Conservation (phyloP, 2,113 vertebrate species). For the Telmatochromis brachygnathus region DNA sequence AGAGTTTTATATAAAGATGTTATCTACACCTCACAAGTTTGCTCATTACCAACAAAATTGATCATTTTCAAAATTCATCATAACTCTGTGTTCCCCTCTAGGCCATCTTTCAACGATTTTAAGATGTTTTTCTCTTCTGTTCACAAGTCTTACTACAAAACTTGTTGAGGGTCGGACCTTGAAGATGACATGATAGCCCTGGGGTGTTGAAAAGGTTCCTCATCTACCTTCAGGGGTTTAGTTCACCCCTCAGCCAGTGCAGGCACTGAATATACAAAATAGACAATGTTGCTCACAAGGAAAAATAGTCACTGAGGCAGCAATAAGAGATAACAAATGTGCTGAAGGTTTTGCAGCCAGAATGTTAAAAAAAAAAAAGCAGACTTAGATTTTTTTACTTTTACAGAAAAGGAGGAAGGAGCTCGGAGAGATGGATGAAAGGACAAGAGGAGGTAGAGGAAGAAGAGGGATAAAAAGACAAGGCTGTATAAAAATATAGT, state of each 20-base stretch:
- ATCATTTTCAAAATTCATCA: neutral
- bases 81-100: neutral
- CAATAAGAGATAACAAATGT: conserved; percentile 4
- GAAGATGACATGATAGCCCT: neutral
- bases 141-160: neutral
- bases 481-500: neutral
- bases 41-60: neutral
- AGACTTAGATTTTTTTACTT: neutral
- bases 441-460: neutral
- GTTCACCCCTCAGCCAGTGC: neutral
- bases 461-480: neutral
- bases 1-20: neutral
- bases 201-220: neutral
- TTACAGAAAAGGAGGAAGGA: neutral
- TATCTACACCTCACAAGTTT: neutral
- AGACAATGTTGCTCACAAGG: neutral
- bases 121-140: neutral
- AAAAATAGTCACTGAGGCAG: conserved; percentile 7
- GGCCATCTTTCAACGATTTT: neutral
- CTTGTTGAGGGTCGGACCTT: neutral
- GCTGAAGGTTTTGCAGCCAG: conserved; percentile 1
- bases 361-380: neutral
- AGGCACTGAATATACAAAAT: fast-evolving
- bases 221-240: neutral
- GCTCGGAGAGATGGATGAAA: neutral